A percentile compares a stretch with the other conserved stretches of the same genome.
Evolutionary conservation across 2,113 vertebrate genomes (phyloP).

Genomic region (Pterocles orientalis): DNA sequence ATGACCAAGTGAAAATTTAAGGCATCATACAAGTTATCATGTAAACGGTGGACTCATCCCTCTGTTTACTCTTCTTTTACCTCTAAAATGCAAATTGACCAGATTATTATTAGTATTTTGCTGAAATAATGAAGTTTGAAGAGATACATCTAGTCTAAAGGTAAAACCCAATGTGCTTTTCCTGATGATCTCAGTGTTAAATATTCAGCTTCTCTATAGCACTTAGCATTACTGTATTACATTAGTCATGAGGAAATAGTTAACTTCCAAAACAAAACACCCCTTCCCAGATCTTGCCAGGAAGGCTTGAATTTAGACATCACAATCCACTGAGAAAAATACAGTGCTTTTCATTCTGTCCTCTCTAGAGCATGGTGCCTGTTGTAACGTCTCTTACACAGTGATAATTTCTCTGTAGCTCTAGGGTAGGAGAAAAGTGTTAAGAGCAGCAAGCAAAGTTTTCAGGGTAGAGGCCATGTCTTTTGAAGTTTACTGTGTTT

Average conservation of each 20-base stretch:
- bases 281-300: neutral
- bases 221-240: neutral
- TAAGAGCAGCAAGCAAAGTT: neutral
- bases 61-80: neutral
- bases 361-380: neutral
- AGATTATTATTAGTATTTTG: neutral
- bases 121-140: neutral
- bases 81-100: neutral
- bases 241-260: neutral
- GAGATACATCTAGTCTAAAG: neutral
- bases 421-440: neutral
- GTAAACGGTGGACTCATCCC: neutral
- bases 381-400: neutral
- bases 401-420: neutral
- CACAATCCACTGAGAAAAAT: neutral
- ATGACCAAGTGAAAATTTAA: neutral
- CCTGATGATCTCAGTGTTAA: neutral
- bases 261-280: neutral
- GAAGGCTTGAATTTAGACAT: neutral
- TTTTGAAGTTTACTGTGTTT: neutral
- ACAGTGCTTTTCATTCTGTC: neutral
- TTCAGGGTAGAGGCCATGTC: neutral
- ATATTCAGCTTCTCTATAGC: neutral
- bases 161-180: neutral
- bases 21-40: neutral